Evolutionary conservation across 2,888 invertebrate species (phyloP), one percentile per base, ranked within the genome.

Genomic region (Ormyrus labotus): DNA sequence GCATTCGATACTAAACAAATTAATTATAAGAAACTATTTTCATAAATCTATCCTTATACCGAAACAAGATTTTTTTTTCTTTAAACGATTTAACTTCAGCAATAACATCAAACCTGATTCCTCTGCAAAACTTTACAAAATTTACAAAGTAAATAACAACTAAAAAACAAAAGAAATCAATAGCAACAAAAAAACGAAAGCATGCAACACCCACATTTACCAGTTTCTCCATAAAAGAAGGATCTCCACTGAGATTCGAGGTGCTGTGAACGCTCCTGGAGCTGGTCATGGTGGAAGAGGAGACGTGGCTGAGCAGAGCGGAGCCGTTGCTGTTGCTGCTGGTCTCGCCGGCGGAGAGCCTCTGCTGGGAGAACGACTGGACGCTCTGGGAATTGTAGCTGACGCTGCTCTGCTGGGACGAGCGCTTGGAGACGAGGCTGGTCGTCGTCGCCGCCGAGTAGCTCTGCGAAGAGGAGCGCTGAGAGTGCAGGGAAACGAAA

Each of bases 401-500:
- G 70, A 91, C 88, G 83, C 92, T 91, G 86, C 93, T 94, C 87
- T 93, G 93, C 84, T 94, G 93, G 4, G 94, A 94, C 79, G 93
- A 93, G 81, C 93, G 91, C 84, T 94, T 94, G 53, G 94, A 93
- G 82, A 92, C 92, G 73, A 88, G 78, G 72, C 87, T 89, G 58
- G 90, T 89, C 83, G 92, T 91, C 64, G 88, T 88, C 60, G 90
- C 89, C 13, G 89, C 84, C n/a, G 92, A 92, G 83, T 91, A 91
- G 87, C 93, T 93, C 87, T 93, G 93, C n/a, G 92, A 92, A 65
- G 94, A 94, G 67, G 93, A 94, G 75, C 94, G 92, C 84, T 93
- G 92, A 61, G 93, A 94, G 84, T 93, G 92, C 91, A 93, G 92
- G 34, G 94, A 94, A 74, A 93, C 92, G 87, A 94, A 94, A 84